Percentiles rank a stretch among this genome's conserved stretches.
phyloP scores from a whole-genome alignment of 2,888 invertebrate genomes.

The Ormia ochracea region DNA sequence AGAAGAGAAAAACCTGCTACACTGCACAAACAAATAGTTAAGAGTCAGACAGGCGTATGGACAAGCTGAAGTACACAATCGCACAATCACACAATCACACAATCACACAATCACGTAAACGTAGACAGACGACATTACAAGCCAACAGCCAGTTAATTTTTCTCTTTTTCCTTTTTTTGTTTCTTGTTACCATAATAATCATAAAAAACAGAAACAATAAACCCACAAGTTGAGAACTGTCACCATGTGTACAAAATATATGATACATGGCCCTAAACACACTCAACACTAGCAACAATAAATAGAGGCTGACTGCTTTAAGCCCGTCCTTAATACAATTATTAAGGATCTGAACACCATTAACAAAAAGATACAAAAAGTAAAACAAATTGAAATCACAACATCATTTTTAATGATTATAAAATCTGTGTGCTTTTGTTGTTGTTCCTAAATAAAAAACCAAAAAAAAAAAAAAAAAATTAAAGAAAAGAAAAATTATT shows the following conservation, averaged over 20 bases:
- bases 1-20: slow-evolving; percentile 52
- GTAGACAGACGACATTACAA: not conserved
- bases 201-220: slow-evolving; percentile 46
- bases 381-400: slow-evolving; percentile 72
- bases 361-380: not conserved
- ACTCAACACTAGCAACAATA: slow-evolving; percentile 45
- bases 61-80: slow-evolving; percentile 2
- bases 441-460: too few species aligned
- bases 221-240: slow-evolving; percentile 56
- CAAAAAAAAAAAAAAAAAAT: too few species aligned
- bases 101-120: not conserved
- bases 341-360: slow-evolving; percentile 31
- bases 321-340: slow-evolving; percentile 40
- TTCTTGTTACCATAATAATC: slow-evolving; percentile 36
- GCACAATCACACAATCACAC: not conserved
- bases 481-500: slow-evolving; percentile 26
- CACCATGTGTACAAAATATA: slow-evolving; percentile 49
- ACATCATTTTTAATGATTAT: slow-evolving; percentile 71
- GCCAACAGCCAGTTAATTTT: slow-evolving; percentile 36
- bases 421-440: slow-evolving; percentile 68
- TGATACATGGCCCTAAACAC: slow-evolving; percentile 49
- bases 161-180: not conserved
- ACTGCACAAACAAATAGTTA: slow-evolving; percentile 40
- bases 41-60: slow-evolving; percentile 4
- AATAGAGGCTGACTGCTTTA: slow-evolving; percentile 9